Base-by-base conservation (phyloP, 2,888 invertebrate species). In the Salpingus planirostris region DNA sequence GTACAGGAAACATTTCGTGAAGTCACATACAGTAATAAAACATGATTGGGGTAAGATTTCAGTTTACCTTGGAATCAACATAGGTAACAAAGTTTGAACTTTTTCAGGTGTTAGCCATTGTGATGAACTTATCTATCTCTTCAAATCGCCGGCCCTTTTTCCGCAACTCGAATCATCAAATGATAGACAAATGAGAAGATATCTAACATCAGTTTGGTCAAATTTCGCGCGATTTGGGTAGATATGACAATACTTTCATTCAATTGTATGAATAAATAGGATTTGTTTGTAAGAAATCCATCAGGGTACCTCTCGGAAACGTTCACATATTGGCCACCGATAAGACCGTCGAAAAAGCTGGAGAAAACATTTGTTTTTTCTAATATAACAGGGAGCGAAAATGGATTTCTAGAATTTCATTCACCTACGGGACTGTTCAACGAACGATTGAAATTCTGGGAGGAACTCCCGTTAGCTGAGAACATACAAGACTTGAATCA, bases 51-150 rank as follows among this genome's bases (percentile, higher is more conserved):
- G 23, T 23, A 23, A 11, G 23, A 8, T 8, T 18, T 18, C 8
- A 6, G 5, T 18, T n/a, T n/a, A n/a, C n/a, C n/a, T n/a, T n/a
- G 18, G 8, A 18, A 6, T 18, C 8, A 18, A 18, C 6, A 18
- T 8, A 18, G 18, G 8, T 7, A 18, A 18, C 6, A 18, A 18
- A 7, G 8, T 7, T 18, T 18, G 8, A 18, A 7, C 8, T 18
- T 18, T 23, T 23, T 23, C 5, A 23, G 54, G 54, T 26, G 64
- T 66, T 0, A 65, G 68, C 1, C 72, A 72, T 46, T 69, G 69
- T 38, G 71, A 72, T 47, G 71, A 71, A 42, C 47, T 73, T 10
- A 54, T 70, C 27, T 71, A 71, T 42, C 50, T 70, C 2, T 68
- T 71, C 40, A 62, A 62, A 23, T 59, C 66, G 14, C 63, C 67